A percentile compares a stretch with the other conserved stretches of the same genome.
These are phyloP conservation scores for Petroica traversi DNA, from an alignment of 2,113 vertebrate species.

Conservation along the genomic window DNA sequence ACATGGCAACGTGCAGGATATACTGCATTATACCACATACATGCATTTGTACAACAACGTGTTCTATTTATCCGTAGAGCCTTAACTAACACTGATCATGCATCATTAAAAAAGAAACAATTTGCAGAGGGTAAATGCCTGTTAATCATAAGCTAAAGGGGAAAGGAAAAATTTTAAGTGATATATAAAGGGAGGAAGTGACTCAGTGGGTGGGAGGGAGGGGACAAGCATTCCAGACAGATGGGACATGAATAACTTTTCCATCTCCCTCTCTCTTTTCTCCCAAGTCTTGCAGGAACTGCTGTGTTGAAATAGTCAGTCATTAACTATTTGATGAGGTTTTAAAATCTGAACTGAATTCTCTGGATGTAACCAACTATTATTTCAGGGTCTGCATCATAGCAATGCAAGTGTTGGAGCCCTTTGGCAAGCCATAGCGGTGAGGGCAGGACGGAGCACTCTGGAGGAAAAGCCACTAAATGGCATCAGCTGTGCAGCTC, in stretches of 20 bases:
- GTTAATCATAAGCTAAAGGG: constrained; percentile 69
- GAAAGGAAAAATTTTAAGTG: constrained; percentile 63
- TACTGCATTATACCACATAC: not conserved
- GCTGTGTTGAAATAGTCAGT: constrained; percentile 60
- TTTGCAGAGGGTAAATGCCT: constrained; percentile 43
- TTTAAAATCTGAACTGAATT: constrained; percentile 53
- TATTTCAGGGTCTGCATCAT: constrained; percentile 38
- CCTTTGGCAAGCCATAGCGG: not conserved
- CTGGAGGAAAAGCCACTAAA: constrained; percentile 40
- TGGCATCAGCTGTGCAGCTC: not conserved
- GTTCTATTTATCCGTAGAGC: not conserved
- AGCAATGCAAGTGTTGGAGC: constrained; percentile 44
- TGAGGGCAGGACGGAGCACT: not conserved
- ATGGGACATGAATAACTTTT: constrained; percentile 71
- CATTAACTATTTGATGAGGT: constrained; percentile 66
- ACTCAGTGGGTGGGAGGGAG: constrained; percentile 62
- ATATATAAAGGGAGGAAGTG: constrained; percentile 67
- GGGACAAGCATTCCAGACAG: constrained; percentile 65
- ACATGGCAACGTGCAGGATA: not conserved
- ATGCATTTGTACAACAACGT: not conserved
- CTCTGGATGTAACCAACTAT: constrained; percentile 43
- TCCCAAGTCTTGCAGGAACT: constrained; percentile 51
- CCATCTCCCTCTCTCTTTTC: constrained; percentile 48
- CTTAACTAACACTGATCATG: not conserved
- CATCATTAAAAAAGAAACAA: constrained; percentile 3